A percentile compares a stretch with the other conserved stretches of the same genome.
Conservation (phyloP, 2,888 invertebrate species). For the Acanthoscelides obtectus region DNA sequence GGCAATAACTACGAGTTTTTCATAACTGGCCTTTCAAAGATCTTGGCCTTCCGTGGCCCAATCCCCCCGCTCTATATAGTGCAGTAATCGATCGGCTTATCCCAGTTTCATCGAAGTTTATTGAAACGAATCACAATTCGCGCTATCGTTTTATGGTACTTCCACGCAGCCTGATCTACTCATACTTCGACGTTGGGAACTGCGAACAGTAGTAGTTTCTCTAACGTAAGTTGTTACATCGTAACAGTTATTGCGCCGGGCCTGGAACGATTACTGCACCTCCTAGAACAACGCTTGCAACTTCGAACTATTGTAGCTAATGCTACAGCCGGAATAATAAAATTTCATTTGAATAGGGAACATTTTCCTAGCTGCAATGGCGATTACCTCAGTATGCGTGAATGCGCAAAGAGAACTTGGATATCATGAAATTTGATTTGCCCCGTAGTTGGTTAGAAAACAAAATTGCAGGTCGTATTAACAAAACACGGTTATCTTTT, state of each 20-base stretch:
- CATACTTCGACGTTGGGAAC: background rate
- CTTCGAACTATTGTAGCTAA: background rate
- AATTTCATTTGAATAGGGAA: background rate
- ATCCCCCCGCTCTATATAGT: too few species aligned
- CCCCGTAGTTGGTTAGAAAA: too few species aligned
- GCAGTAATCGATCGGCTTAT: too few species aligned
- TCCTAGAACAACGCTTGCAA: background rate
- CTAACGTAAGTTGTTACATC: background rate
- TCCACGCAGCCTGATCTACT: background rate
- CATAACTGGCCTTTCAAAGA: too few species aligned
- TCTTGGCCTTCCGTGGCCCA: too few species aligned
- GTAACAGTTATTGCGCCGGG: background rate
- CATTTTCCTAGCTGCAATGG: background rate
- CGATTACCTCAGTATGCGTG: background rate
- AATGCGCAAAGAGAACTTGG: too few species aligned
- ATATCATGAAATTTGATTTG: too few species aligned
- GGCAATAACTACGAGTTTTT: too few species aligned
- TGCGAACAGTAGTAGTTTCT: background rate
- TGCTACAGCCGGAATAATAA: background rate
- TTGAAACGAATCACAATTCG: background rate
- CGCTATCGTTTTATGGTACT: background rate
- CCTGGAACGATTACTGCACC: background rate
- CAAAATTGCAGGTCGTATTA: too few species aligned
- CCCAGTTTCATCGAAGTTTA: background rate
- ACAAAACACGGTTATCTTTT: too few species aligned